Evolutionary conservation across 2,888 invertebrate genomes (phyloP), one percentile per base, ranked within the genome.

Genomic region (Rhogogaster chlorosoma): DNA sequence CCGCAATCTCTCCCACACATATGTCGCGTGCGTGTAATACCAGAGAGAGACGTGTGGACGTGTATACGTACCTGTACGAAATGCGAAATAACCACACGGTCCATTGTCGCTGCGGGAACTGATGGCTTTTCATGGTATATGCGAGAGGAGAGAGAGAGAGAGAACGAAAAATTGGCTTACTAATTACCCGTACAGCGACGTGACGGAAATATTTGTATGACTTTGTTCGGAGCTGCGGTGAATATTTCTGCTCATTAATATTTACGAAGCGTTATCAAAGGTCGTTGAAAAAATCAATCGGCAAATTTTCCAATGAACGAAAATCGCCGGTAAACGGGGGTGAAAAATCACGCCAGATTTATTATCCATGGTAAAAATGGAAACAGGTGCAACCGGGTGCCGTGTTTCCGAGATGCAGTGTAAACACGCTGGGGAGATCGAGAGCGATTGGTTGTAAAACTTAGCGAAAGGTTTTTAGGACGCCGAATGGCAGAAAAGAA

Each of bases 81-180:
- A 73, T 73, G 22, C 71, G 71, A 73, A 71, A 73, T 42, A 73
- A 73, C 71, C 71, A 73, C 71, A 73, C 38, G 71, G 71, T 26
- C 38, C 71, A 73, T 73, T 73, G 71, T 73, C 71, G 10, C 22
- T 9, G n/a, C 42, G 38, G 26, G 42, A 42, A 73, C 71, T 73
- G 71, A 73, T 73, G 71, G 71, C 42, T 42, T 73, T 73, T 42
- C 38, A 73, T 22, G 71, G 71, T 71, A 71, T 22, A 38, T 42
- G 15, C 22, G 38, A 22, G 71, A 38, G 42, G 7, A 36, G n/a
- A 32, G 61, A 61, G 49, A 61, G 18, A 22, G 32, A 10, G 18
- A 7, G 6, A 67, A 38, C 7, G n/a, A 38, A 71, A 71, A 71
- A 71, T 71, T 36, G 32, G 70, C 70, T 71, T 71, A 32, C 36